Evolutionary conservation across 2,113 vertebrate genomes (phyloP).

Genomic region (Hippolais icterina): DNA sequence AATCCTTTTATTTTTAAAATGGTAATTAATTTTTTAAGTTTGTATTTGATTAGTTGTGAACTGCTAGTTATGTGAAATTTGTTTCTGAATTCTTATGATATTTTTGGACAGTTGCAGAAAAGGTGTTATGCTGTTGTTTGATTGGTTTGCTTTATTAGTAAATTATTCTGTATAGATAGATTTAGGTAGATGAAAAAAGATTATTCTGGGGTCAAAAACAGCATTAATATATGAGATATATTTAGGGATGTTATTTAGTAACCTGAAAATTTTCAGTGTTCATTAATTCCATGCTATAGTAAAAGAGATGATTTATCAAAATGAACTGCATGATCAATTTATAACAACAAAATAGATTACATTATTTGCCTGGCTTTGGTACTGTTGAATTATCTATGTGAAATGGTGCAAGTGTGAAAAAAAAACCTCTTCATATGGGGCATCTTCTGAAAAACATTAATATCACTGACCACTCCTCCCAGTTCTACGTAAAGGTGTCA

Average conservation of each 20-base stretch:
- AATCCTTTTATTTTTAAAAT: not conserved
- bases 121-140: not conserved
- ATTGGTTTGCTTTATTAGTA: not conserved
- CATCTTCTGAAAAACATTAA: not conserved
- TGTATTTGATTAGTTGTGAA: not conserved
- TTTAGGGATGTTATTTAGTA: constrained; percentile 28
- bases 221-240: not conserved
- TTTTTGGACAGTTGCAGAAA: not conserved
- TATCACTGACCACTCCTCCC: not conserved
- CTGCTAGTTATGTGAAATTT: not conserved
- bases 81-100: not conserved
- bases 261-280: constrained; percentile 9
- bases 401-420: not conserved
- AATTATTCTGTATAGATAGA: not conserved
- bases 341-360: not conserved
- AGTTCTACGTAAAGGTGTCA: not conserved
- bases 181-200: constrained; percentile 6
- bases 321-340: constrained; percentile 4
- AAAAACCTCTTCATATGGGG: not conserved
- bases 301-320: constrained; percentile 48
- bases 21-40: not conserved
- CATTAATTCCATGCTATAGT: constrained; percentile 2
- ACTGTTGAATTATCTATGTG: not conserved
- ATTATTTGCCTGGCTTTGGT: constrained; percentile 20
- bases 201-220: constrained; percentile 19